These are phyloP conservation scores for Alosa alosa DNA, from an alignment of 2,113 vertebrate species.

Conservation along the genomic window DNA sequence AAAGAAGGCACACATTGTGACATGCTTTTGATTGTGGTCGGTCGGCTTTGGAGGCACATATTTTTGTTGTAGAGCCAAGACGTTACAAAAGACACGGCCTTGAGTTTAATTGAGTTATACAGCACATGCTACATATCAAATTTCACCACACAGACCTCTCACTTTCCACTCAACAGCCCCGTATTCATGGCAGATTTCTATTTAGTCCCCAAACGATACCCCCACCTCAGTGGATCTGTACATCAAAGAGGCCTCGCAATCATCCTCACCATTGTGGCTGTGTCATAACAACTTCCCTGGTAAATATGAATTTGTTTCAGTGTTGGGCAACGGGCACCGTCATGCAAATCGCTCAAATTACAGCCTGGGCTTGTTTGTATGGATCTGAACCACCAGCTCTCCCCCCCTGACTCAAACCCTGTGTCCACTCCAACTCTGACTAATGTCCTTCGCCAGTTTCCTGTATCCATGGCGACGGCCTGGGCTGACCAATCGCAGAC, in stretches of 20 bases:
- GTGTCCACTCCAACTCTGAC: slow-evolving; percentile 35
- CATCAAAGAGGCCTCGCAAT: background rate
- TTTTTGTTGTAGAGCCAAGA: background rate
- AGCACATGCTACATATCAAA: background rate
- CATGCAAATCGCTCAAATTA: background rate
- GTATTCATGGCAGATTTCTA: background rate
- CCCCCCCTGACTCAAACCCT: background rate
- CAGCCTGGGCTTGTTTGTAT: background rate
- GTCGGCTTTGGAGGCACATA: background rate
- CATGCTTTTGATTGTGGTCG: background rate
- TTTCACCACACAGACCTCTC: background rate
- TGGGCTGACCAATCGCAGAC: slow-evolving; percentile 60
- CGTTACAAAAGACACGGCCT: background rate
- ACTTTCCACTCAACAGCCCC: background rate
- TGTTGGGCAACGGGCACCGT: background rate
- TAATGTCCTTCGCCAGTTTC: slow-evolving; percentile 64
- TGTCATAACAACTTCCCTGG: background rate
- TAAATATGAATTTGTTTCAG: slow-evolving; percentile 1
- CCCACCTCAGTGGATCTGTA: background rate
- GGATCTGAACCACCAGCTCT: background rate
- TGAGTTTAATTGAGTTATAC: background rate
- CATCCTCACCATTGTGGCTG: background rate
- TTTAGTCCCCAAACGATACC: background rate
- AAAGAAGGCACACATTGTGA: slow-evolving; percentile 1
- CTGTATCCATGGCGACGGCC: slow-evolving; percentile 68